Conservation (phyloP, 2,797 vertebrate species). For the Delichon dasypus region DNA sequence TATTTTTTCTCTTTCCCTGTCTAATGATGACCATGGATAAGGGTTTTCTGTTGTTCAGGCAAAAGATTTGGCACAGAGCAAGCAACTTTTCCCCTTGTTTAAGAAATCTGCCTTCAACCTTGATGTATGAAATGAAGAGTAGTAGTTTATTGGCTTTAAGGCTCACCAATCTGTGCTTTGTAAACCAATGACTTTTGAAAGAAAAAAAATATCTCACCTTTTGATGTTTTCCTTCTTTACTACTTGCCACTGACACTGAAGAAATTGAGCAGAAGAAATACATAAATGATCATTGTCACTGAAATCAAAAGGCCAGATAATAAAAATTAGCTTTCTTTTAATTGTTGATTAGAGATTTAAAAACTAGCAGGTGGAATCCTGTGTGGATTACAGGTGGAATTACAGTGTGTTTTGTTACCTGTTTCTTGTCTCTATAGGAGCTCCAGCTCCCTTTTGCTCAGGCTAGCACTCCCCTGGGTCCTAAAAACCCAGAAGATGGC, state of each 20-base stretch:
- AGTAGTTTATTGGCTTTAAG: background rate
- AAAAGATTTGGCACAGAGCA: background rate
- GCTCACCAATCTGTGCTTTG: background rate
- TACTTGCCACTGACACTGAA: background rate
- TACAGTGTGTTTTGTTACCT: rapidly evolving
- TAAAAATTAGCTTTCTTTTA: background rate
- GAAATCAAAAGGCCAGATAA: background rate
- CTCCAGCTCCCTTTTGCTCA: too few relatives aligned
- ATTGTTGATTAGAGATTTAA: background rate
- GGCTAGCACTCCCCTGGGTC: too few relatives aligned
- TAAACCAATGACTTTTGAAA: background rate
- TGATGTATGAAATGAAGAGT: background rate
- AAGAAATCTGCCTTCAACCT: background rate
- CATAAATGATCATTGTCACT: background rate
- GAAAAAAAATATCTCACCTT: background rate
- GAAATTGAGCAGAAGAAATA: background rate
- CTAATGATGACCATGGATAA: background rate
- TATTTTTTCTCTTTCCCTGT: background rate
- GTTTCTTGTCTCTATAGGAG: too few relatives aligned
- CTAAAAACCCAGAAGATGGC: too few relatives aligned
- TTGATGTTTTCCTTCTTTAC: background rate
- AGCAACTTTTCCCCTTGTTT: background rate
- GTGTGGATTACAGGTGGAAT: background rate
- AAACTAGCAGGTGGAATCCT: background rate
- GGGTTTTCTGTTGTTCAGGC: background rate